Conservation (phyloP, 2,888 invertebrate species). For the Scaptomyza cyrtandrae region DNA sequence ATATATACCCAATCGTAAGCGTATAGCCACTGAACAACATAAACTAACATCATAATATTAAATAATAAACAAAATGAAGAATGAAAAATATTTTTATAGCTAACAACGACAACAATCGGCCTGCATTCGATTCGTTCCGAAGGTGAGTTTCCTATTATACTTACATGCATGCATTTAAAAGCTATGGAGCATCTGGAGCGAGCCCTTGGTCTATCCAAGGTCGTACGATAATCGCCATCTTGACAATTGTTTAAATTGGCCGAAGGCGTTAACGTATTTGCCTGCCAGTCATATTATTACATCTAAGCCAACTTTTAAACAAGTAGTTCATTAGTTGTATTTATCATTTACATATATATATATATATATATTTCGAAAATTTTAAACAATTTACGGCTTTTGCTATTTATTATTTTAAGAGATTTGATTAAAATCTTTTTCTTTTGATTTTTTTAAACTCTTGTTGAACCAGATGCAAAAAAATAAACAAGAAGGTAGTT, state of each 20-base stretch:
- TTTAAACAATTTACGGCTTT: background rate
- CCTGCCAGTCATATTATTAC: background rate
- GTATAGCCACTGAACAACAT: constrained; percentile 18
- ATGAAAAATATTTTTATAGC: constrained; percentile 27
- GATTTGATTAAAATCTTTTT: too few species aligned
- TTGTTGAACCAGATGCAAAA: too few species aligned
- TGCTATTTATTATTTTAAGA: background rate
- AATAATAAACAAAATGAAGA: constrained; percentile 4
- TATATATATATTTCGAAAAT: background rate
- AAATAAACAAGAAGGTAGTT: background rate
- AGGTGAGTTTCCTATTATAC: constrained; percentile 57
- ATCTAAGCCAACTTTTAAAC: background rate
- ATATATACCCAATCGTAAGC: background rate
- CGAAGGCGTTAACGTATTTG: constrained; percentile 16
- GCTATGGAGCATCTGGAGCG: constrained; percentile 51
- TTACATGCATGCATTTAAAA: constrained; percentile 38
- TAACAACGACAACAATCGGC: constrained; percentile 45
- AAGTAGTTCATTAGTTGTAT: background rate
- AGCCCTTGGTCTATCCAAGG: constrained; percentile 49
- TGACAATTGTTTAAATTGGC: constrained; percentile 27
- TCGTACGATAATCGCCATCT: constrained; percentile 12
- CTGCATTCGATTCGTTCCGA: constrained; percentile 51
- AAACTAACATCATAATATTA: constrained; percentile 3
- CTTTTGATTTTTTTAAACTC: too few species aligned
- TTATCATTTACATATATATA: background rate